Evolutionary conservation across 2,113 vertebrate species (phyloP), one percentile per base, ranked within the genome.

Genomic region (Mus pahari): DNA sequence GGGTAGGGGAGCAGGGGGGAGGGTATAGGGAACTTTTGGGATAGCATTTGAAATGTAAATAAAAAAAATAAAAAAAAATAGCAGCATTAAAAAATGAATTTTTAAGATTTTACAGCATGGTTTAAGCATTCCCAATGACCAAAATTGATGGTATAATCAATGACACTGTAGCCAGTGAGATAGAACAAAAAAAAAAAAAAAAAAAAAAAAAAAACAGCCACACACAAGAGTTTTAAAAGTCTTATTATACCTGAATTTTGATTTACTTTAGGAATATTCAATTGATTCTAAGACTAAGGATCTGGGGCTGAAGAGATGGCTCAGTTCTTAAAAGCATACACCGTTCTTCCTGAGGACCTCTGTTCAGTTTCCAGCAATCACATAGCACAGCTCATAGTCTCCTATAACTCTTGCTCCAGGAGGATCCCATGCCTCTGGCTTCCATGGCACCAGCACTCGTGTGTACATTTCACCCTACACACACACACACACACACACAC

Each of bases 161-260:
- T 39, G 45, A 79, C 12, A 86, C 50, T 42, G 1, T 68, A 16
- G 84, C 26, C 58, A 70, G 66, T 39, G 13, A n/a, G 24, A 11
- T 16, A n/a, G 6, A 79, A 86, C 8, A 86, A 55, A 92, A 92
- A 90, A 86, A 26, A 86, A 86, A 78, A 91, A 64, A 86, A 55
- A 92, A 92, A 90, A 86, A 26, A 86, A 86, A 78, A 91, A 64
- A 7, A 66, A 7, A 66, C 1, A 31, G 45, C 5, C 12, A 81
- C 4, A 64, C 10, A 33, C 81, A 66, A 55, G 48, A n/a, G 62
- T 86, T 92, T 89, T 68, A 74, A 78, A 92, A 79, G 36, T 89
- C 66, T 79, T 68, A 90, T 74, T 94, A 58, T 79, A 33, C 45
- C 20, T 55, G 11, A 5, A 86, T 64, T 92, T 31, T 90, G 4